Evolutionary conservation across 92 coral and sea anemone genomes (phyloP), one percentile per base, ranked within the genome.

Genomic region (Virgularia gustaviana): DNA sequence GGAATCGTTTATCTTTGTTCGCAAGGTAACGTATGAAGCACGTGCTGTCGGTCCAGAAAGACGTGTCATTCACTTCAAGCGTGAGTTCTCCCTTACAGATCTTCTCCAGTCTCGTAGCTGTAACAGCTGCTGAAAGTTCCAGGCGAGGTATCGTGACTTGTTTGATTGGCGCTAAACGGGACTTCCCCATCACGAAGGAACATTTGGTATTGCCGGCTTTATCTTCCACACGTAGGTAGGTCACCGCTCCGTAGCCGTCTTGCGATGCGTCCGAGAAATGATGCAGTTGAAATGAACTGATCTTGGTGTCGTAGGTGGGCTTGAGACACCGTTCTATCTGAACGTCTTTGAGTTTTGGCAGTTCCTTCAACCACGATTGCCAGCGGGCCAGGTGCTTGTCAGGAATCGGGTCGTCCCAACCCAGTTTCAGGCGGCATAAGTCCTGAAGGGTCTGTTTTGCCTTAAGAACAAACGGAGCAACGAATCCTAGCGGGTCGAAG

Each of bases 11-110:
- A n/a, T n/a, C n/a, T n/a, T n/a, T n/a, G n/a, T n/a, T n/a, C n/a
- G n/a, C n/a, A n/a, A n/a, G n/a, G n/a, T n/a, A n/a, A n/a, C n/a
- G n/a, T n/a, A n/a, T n/a, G n/a, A n/a, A n/a, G n/a, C n/a, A n/a
- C n/a, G n/a, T n/a, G n/a, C n/a, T n/a, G n/a, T 79, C 71, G n/a
- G 70, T 73, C 85, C 81, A 81, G 41, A 81, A 81, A 36, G 38
- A 81, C 0, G 77, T 29, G 30, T 77, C 65, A 38, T 53, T 42
- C 44, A 83, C 54, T 16, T 54, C 63, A 5, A 81, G n/a, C 20
- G 41, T 65, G 18, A 81, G 57, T 37, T 83, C 83, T 16, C 39
- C 18, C 11, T 44, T 39, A 2, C 27, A 42, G 43, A 83, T 83
- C 33, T 56, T 31, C 22, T 83, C 79, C 22, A 77, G 57, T 34